A percentile compares a stretch with the other conserved stretches of the same genome.
These are phyloP conservation scores for Myotis davidii DNA, from an alignment of 2,113 vertebrate genomes.

Conservation along the genomic window DNA sequence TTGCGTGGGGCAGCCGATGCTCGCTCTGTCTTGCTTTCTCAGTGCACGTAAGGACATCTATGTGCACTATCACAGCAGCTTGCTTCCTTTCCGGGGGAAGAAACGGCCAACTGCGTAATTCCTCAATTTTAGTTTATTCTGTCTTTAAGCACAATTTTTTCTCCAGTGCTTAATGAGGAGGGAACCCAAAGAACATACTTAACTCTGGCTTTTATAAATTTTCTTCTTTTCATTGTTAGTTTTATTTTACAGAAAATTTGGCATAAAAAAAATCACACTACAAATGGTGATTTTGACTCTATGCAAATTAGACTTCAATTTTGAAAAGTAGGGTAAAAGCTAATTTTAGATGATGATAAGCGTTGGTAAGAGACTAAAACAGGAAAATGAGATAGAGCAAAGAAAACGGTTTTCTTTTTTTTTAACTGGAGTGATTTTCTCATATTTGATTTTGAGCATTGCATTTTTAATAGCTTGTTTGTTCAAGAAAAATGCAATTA, in stretches of 20 bases:
- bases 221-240: conserved; percentile 44
- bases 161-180: background rate
- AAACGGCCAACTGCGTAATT: background rate
- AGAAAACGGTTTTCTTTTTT: background rate
- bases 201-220: background rate
- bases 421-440: background rate
- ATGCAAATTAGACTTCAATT: conserved; percentile 58
- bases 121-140: conserved; percentile 64
- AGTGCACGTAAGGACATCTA: background rate
- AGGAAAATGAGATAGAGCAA: conserved; percentile 2
- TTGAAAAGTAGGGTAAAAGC: background rate
- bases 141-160: background rate
- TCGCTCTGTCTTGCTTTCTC: background rate
- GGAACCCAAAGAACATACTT: background rate
- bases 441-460: conserved; percentile 56
- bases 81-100: background rate
- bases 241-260: conserved; percentile 56
- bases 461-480: conserved; percentile 76
- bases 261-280: conserved; percentile 40
- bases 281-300: conserved; percentile 58
- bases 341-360: conserved; percentile 35
- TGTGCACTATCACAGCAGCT: background rate
- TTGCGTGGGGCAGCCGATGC: background rate
- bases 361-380: background rate
- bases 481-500: conserved; percentile 68